Conservation (phyloP, 1,140 invertebrate genomes). For the Xylocopa sonorina region DNA sequence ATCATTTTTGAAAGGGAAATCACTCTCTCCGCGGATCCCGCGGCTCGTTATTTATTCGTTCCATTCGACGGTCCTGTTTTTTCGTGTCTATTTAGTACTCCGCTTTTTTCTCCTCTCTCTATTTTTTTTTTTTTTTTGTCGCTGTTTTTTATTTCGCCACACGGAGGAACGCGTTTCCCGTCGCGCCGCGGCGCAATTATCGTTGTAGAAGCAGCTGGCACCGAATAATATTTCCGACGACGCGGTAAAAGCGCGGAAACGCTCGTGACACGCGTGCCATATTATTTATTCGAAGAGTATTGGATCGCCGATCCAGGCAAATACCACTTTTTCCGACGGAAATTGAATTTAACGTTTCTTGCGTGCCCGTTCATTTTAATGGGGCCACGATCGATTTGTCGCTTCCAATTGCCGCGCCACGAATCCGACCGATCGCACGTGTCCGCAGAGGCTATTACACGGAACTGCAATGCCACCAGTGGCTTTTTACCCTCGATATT, state of each 20-base stretch:
- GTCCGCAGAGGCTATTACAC: background rate
- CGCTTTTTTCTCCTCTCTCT: background rate
- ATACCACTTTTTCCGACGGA: constrained; percentile 15
- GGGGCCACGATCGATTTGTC: constrained; percentile 42
- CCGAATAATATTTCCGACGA: constrained; percentile 44
- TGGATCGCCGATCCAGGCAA: constrained; percentile 33
- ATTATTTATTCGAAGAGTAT: constrained; percentile 55
- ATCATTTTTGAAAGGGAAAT: constrained; percentile 12
- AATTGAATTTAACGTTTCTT: constrained; percentile 56
- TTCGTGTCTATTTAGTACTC: background rate
- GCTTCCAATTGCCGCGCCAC: constrained; percentile 10
- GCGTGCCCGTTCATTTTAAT: constrained; percentile 34
- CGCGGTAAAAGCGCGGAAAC: constrained; percentile 46
- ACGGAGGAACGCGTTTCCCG: background rate
- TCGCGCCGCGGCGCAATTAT: constrained; percentile 49
- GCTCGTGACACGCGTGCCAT: constrained; percentile 46
- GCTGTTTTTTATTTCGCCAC: too few relatives aligned
- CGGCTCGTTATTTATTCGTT: background rate
- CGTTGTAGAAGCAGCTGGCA: constrained; percentile 36
- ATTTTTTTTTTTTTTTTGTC: background rate
- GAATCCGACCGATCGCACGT: constrained; percentile 18
- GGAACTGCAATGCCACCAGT: background rate
- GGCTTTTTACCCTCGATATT: background rate
- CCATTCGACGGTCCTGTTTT: background rate
- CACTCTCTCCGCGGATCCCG: background rate